Conservation (phyloP, 2,113 vertebrate genomes). For the Bubalus kerabau region DNA sequence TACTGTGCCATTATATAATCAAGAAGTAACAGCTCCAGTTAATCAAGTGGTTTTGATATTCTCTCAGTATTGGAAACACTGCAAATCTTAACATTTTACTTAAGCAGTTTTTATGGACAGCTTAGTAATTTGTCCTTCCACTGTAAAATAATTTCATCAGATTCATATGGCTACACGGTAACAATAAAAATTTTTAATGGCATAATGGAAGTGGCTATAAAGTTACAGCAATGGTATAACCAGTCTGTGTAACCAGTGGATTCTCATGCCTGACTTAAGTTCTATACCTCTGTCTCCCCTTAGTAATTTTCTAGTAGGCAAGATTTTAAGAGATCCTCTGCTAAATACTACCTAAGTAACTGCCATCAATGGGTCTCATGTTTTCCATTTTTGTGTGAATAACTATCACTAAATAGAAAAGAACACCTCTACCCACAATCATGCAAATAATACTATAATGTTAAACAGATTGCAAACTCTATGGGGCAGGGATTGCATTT, state of each 20-base stretch:
- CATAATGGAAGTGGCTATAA: background rate
- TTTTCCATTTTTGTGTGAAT: conserved; percentile 29
- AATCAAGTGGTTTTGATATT: conserved; percentile 43
- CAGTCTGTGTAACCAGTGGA: background rate
- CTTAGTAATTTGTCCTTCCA: background rate
- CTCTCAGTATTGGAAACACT: background rate
- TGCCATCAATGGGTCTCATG: background rate
- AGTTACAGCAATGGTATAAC: background rate
- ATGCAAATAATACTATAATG: background rate
- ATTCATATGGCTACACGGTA: background rate
- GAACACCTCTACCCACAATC: background rate
- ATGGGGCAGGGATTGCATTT: background rate
- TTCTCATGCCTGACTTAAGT: background rate
- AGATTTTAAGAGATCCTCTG: background rate
- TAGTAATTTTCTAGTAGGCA: background rate
- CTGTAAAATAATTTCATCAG: background rate
- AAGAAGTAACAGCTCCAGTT: conserved; percentile 51
- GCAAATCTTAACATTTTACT: conserved; percentile 12
- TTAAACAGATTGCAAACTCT: background rate
- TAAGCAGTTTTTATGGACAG: background rate
- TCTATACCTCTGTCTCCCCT: background rate
- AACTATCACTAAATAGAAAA: conserved; percentile 1
- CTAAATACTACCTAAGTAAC: background rate
- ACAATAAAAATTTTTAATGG: background rate
- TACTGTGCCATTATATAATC: conserved; percentile 58